These are phyloP conservation scores for Pogonophryne albipinna DNA, from an alignment of 2,797 vertebrate species.

Conservation along the genomic window DNA sequence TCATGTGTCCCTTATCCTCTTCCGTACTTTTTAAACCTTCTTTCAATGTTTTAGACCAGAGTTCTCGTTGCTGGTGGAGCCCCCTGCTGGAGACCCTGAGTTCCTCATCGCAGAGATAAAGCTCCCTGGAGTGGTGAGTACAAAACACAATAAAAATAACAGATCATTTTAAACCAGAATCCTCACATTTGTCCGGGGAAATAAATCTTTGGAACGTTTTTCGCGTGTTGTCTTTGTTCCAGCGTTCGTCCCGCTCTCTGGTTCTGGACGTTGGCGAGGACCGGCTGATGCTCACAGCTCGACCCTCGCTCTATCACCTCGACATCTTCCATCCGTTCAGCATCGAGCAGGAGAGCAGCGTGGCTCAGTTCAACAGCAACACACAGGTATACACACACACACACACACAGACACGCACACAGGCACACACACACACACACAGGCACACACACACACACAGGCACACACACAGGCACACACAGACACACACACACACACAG, in stretches of 20 bases:
- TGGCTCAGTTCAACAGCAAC: constrained; percentile 87
- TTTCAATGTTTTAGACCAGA: constrained; percentile 73
- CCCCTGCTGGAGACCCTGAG: constrained; percentile 82
- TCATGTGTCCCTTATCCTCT: not conserved
- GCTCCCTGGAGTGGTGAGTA: constrained; percentile 89
- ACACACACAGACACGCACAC: not conserved
- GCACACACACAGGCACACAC: too few relatives aligned
- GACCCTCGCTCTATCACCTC: constrained; percentile 86
- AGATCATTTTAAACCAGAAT: too few relatives aligned
- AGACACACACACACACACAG: too few relatives aligned
- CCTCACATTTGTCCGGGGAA: too few relatives aligned
- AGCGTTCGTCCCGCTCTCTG: constrained; percentile 77
- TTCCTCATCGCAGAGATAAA: constrained; percentile 89
- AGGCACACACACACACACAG: too few relatives aligned
- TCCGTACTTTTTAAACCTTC: not conserved
- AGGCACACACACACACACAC: too few relatives aligned
- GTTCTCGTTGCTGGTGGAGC: constrained; percentile 82
- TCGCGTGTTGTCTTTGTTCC: constrained; percentile 18
- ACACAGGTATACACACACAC: constrained; percentile 82
- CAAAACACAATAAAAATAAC: too few relatives aligned
- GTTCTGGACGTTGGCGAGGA: constrained; percentile 91
- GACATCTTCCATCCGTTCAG: constrained; percentile 87
- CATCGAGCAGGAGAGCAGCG: constrained; percentile 83
- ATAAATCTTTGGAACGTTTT: not conserved
- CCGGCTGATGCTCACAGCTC: constrained; percentile 84